Evolutionary conservation across 2,888 invertebrate genomes (phyloP), one percentile per base, ranked within the genome.

Genomic region (Orchesella flavescens): DNA sequence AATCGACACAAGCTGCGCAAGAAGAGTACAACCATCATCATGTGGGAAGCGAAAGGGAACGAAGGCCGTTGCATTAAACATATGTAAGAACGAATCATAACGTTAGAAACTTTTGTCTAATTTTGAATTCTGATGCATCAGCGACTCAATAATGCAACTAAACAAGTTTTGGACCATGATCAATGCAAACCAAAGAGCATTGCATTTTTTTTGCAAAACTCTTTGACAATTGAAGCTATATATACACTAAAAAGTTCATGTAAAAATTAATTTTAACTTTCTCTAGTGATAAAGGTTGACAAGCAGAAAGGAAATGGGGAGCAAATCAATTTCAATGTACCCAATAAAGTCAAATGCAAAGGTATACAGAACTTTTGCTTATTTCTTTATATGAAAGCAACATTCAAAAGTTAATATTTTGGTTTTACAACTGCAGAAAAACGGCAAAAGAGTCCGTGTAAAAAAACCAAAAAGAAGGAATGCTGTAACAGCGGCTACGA

Each of bases 31-130:
- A 13, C 17, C 34, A 34, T 15, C 15, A 34, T n/a, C 23, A 66
- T 66, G 66, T 19, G n/a, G 2, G 43, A 66, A 7, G 34, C 3
- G 34, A 34, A 34, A 7, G 34, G 34, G 34, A 34, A 34, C 34
- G 1, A 69, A 49, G 17, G 69, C 69, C 1, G 69, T 69, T n/a
- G 69, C 69, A 21, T 23, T 69, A 12, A 69, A 69, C 17, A 69
- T 69, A 19, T 17, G 69, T 69, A 53, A 10, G 13, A 3, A 13
- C 10, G 4, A 13, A 1, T n/a, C 10, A 3, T n/a, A 53, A 69
- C 17, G 17, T 15, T 19, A 46, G n/a, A 46, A 46, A 44, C 7
- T 17, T 43, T 44, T 12, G 10, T n/a, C 17, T 24, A 17, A 46
- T 12, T 44, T 66, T 43, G 15, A 43, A 24, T 13, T 23, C 17